phyloP scores from a whole-genome alignment of 2,797 vertebrate genomes.

The Poliocrania exsul region DNA sequence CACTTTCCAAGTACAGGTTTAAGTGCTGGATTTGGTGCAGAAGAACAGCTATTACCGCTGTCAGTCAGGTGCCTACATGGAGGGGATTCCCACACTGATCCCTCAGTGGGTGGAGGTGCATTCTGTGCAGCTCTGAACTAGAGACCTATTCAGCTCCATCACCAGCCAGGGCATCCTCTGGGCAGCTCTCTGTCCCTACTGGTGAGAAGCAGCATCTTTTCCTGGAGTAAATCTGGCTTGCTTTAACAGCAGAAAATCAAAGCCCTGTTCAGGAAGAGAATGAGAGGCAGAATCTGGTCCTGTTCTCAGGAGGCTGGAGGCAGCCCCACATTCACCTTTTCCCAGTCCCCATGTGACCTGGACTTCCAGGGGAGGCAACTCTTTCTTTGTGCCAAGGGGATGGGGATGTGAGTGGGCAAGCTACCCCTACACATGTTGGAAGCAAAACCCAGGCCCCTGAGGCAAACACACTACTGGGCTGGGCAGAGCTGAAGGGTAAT shows the following conservation, averaged over 20 bases:
- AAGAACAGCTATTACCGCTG: not conserved
- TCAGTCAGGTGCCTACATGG: fast-evolving
- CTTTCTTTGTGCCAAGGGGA: not conserved
- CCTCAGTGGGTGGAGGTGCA: not conserved
- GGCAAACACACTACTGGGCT: not conserved
- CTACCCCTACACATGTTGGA: not conserved
- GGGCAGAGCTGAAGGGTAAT: not conserved
- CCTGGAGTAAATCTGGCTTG: not conserved
- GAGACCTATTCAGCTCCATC: not conserved
- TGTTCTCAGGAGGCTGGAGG: not conserved
- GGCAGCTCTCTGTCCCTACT: not conserved
- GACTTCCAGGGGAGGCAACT: not conserved
- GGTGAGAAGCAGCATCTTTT: not conserved
- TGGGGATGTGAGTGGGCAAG: not conserved
- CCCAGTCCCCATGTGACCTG: not conserved
- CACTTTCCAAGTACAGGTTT: not conserved
- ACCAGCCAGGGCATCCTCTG: not conserved
- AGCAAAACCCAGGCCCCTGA: not conserved
- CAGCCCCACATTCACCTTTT: fast-evolving
- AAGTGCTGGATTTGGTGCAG: not conserved
- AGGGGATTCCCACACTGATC: not conserved
- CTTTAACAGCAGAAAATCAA: not conserved
- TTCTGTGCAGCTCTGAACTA: not conserved
- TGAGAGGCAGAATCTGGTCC: not conserved
- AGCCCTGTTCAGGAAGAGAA: not conserved